Percentiles rank a stretch among this genome's conserved stretches.
Conservation (phyloP, 2,888 invertebrate species). For the Clunio marinus region DNA sequence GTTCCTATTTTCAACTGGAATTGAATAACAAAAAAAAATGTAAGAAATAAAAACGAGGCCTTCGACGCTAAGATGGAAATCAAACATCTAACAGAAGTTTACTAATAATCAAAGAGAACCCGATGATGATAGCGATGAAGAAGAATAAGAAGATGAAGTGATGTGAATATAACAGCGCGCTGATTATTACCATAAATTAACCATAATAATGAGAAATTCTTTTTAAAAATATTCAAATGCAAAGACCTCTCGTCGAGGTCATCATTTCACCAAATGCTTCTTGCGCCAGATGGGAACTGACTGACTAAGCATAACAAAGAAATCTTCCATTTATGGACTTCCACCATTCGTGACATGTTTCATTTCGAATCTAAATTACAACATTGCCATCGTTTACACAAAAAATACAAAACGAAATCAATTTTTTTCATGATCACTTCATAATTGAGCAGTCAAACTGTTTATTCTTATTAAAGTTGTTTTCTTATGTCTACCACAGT, state of each 20-base stretch:
- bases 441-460: conserved; percentile 34
- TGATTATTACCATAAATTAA: conserved; percentile 25
- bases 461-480: conserved; percentile 3
- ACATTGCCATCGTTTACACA: neutral
- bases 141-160: no score
- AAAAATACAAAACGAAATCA: neutral
- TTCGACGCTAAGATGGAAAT: conserved; percentile 1
- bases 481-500: neutral
- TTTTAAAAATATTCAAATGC: neutral
- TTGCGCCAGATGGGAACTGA: neutral
- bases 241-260: neutral
- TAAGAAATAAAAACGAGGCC: neutral
- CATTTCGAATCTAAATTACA: neutral
- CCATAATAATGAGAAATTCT: conserved; percentile 22
- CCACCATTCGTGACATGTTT: conserved; percentile 14
- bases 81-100: neutral
- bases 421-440: conserved; percentile 18
- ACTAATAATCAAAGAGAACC: conserved; percentile 21
- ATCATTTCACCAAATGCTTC: neutral
- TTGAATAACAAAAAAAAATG: neutral
- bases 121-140: no score
- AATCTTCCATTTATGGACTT: neutral
- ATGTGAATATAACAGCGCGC: no score
- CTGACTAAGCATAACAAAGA: neutral
- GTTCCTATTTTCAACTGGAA: conserved; percentile 14